A percentile compares a stretch with the other conserved stretches of the same genome.
Conservation (phyloP, 2,888 invertebrate genomes). For the Hypomecis punctinalis region DNA sequence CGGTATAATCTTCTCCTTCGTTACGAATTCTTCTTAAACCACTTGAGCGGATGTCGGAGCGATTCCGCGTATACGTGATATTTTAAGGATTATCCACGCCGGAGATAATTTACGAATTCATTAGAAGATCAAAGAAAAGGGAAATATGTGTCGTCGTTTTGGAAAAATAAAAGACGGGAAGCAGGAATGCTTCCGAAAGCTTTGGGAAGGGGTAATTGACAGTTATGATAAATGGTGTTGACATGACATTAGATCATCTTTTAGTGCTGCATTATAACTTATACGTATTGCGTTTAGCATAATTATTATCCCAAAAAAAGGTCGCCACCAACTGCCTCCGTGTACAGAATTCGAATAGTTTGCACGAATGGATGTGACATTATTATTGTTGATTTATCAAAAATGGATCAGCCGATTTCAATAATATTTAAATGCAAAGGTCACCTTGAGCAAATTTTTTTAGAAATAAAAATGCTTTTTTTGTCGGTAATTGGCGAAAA, state of each 20-base stretch:
- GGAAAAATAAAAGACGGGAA: slow-evolving; percentile 12
- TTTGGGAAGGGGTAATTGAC: slow-evolving; percentile 29
- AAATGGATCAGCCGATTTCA: too few species aligned
- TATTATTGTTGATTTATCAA: too few species aligned
- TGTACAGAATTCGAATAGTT: too few species aligned
- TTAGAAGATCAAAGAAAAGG: slow-evolving; percentile 26
- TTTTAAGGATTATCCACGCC: slow-evolving; percentile 15
- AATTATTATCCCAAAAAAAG: too few species aligned
- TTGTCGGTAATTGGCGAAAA: too few species aligned
- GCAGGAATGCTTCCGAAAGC: slow-evolving; percentile 7
- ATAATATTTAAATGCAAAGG: too few species aligned
- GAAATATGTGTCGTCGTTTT: slow-evolving; percentile 19
- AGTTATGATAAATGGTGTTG: slow-evolving; percentile 29
- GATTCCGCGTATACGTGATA: slow-evolving; percentile 23
- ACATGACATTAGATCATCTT: slow-evolving; percentile 6
- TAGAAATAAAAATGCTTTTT: too few species aligned
- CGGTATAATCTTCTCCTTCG: too few species aligned
- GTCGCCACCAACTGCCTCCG: too few species aligned
- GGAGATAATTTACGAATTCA: slow-evolving; percentile 18
- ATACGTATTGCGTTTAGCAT: too few species aligned
- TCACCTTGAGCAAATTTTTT: too few species aligned
- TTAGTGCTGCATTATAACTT: neutral
- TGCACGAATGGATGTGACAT: too few species aligned
- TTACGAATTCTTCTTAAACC: neutral
- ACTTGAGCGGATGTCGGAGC: slow-evolving; percentile 10